Percentiles rank a stretch among this genome's conserved stretches.
These are phyloP conservation scores for Sinotaia quadrata DNA, from an alignment of 2,888 invertebrate genomes.

Conservation along the genomic window DNA sequence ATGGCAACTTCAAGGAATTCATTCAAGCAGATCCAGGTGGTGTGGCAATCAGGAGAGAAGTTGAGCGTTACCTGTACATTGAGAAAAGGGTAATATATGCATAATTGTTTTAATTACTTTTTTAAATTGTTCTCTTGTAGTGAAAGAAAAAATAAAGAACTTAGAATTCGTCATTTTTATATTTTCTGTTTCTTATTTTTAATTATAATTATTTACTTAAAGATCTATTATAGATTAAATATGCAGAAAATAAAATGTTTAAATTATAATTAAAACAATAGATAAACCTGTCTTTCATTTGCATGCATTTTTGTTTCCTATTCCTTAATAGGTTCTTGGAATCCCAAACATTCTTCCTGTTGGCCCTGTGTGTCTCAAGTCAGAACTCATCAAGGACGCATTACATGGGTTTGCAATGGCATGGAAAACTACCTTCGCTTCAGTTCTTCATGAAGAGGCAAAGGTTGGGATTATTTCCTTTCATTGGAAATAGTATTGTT, in stretches of 20 bases:
- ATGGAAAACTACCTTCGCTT: constrained; percentile 72
- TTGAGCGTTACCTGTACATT: constrained; percentile 62
- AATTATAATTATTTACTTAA: no score
- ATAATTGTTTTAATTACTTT: no score
- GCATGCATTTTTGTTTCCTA: not conserved
- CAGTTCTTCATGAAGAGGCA: constrained; percentile 69
- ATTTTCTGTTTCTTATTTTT: no score
- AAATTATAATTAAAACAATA: no score
- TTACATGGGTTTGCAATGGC: constrained; percentile 71
- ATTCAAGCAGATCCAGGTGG: constrained; percentile 66
- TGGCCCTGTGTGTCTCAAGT: constrained; percentile 68
- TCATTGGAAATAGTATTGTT: no score
- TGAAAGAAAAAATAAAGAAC: no score
- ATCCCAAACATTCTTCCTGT: constrained; percentile 62
- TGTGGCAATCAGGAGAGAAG: constrained; percentile 61
- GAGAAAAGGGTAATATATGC: constrained; percentile 66
- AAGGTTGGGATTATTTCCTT: no score
- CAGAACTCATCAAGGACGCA: constrained; percentile 69
- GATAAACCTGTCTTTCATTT: no score
- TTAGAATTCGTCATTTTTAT: no score
- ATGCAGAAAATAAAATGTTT: no score
- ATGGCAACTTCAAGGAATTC: constrained; percentile 70
- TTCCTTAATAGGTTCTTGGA: constrained; percentile 45
- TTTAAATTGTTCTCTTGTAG: no score
- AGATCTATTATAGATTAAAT: no score